phyloP scores from a whole-genome alignment of 2,113 vertebrate species.

The Tetrax tetrax region DNA sequence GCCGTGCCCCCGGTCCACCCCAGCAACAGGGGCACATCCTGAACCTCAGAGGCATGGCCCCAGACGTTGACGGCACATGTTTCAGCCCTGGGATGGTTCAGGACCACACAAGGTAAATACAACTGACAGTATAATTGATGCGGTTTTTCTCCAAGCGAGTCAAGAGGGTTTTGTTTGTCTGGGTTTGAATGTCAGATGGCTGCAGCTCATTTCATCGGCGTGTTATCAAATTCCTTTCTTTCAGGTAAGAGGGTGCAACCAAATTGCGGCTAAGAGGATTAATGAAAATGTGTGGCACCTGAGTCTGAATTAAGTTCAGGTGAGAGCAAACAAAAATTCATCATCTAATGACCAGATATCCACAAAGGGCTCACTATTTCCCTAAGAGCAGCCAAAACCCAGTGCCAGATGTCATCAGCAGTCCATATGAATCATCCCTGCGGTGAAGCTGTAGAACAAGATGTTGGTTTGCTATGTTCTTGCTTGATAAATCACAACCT shows the following conservation, averaged over 20 bases:
- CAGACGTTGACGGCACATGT: neutral
- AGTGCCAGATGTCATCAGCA: neutral
- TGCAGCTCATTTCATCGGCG: neutral
- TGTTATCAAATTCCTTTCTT: conserved; percentile 55
- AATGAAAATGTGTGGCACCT: conserved; percentile 36
- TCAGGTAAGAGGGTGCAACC: conserved; percentile 40
- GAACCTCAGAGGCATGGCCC: neutral
- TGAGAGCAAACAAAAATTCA: conserved; percentile 24
- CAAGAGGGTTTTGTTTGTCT: conserved; percentile 34
- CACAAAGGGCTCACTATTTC: neutral
- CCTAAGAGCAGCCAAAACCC: neutral
- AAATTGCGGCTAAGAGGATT: conserved; percentile 41
- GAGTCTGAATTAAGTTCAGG: neutral
- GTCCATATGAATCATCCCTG: conserved; percentile 4
- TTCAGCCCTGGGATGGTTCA: neutral
- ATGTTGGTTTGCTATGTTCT: neutral
- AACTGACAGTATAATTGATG: neutral
- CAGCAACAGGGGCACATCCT: neutral
- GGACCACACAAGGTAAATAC: neutral
- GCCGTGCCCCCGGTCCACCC: neutral
- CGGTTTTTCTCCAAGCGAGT: neutral
- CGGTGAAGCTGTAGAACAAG: neutral
- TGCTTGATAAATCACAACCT: neutral
- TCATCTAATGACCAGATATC: conserved; percentile 15
- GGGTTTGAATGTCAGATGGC: conserved; percentile 23